A percentile compares a stretch with the other conserved stretches of the same genome.
Evolutionary conservation across 2,888 invertebrate species (phyloP).

Genomic region (Candidula unifasciata): DNA sequence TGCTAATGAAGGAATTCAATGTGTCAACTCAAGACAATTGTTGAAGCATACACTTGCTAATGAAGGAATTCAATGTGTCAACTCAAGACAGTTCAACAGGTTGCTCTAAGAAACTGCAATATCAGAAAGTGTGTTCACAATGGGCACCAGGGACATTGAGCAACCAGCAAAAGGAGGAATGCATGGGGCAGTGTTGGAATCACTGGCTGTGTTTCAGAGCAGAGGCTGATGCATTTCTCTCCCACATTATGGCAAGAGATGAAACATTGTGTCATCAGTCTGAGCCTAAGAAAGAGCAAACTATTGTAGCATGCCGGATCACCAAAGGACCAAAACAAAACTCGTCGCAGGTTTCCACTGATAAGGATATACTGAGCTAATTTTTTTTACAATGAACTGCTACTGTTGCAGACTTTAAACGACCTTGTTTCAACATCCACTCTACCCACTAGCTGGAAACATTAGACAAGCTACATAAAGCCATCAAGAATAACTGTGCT

Average conservation of each 20-base stretch:
- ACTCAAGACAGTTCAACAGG: too few species aligned
- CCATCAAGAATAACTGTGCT: too few species aligned
- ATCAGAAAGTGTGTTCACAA: too few species aligned
- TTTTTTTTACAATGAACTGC: not conserved
- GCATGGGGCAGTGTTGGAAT: not conserved
- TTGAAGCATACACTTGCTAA: too few species aligned
- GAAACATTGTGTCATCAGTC: not conserved
- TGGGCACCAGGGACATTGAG: too few species aligned
- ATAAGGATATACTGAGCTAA: not conserved
- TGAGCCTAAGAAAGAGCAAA: not conserved
- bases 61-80: too few species aligned
- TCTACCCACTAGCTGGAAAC: not conserved
- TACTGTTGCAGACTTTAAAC: not conserved
- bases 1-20: too few species aligned
- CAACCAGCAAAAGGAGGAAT: too few species aligned
- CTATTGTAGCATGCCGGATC: not conserved
- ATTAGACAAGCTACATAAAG: too few species aligned
- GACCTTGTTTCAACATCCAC: not conserved
- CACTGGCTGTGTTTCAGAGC: not conserved
- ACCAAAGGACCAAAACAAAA: not conserved
- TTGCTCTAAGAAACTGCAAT: too few species aligned
- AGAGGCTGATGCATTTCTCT: slow-evolving; percentile 9
- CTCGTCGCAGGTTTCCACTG: not conserved
- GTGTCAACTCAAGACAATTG: too few species aligned
- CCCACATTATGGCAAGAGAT: not conserved